Conservation (phyloP, 2,888 invertebrate species). For the Endomychus coccineus region DNA sequence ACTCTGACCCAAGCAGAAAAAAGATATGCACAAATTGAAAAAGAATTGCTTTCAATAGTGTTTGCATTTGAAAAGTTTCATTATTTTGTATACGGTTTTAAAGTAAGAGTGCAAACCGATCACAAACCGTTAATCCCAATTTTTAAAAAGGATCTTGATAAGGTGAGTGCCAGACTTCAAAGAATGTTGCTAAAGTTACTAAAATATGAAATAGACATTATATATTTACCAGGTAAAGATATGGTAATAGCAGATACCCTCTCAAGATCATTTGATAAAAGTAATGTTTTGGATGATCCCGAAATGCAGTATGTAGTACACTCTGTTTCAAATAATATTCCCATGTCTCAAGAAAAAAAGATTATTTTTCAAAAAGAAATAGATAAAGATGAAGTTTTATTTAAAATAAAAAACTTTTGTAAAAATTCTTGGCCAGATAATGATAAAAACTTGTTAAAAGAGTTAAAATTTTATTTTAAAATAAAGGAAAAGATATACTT, state of each 20-base stretch:
- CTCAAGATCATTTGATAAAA: conserved; percentile 8
- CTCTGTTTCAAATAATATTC: conserved; percentile 9
- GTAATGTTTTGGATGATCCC: conserved; percentile 5
- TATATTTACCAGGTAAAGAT: conserved; percentile 21
- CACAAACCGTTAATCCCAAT: conserved; percentile 30
- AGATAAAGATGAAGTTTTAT: conserved; percentile 8
- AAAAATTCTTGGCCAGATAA: conserved; percentile 5
- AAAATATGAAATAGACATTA: conserved; percentile 17
- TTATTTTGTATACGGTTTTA: conserved; percentile 30
- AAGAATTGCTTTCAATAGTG: conserved; percentile 31
- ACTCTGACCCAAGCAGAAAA: conserved; percentile 16
- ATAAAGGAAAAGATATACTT: too few species aligned
- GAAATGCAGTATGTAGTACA: conserved; percentile 5
- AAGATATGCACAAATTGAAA: conserved; percentile 33
- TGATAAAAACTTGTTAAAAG: neutral
- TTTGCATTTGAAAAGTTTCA: conserved; percentile 31
- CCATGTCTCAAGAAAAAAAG: conserved; percentile 12
- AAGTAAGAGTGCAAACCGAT: conserved; percentile 25
- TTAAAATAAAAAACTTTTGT: conserved; percentile 13
- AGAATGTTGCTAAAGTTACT: too few species aligned
- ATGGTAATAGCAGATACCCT: conserved; percentile 13
- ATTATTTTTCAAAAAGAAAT: conserved; percentile 9
- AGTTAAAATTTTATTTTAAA: conserved; percentile 5
- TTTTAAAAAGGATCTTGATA: conserved; percentile 15
- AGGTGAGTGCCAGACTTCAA: too few species aligned